phyloP scores from a whole-genome alignment of 1,140 invertebrate species.

The Drosophila arizonae region DNA sequence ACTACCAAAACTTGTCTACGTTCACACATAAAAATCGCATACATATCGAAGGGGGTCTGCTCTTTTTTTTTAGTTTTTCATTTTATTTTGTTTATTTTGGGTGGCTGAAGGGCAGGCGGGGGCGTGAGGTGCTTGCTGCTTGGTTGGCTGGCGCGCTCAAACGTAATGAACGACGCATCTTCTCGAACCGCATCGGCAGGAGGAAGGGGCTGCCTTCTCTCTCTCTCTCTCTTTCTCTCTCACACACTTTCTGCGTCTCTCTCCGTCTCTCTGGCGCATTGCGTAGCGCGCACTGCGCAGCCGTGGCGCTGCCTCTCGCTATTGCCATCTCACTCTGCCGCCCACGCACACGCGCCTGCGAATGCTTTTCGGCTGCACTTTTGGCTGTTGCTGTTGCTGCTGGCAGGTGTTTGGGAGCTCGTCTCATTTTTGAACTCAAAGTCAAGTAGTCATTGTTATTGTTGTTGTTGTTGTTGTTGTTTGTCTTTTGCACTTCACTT shows the following conservation, averaged over 20 bases:
- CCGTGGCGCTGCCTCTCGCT: conserved; percentile 6
- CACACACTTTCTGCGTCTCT: conserved; percentile 1
- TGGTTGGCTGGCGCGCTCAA: conserved; percentile 76
- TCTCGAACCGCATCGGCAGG: not conserved
- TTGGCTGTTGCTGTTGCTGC: conserved; percentile 12
- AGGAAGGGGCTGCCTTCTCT: conserved; percentile 9
- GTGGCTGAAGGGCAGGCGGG: not conserved
- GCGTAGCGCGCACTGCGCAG: conserved; percentile 38
- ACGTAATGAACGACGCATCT: conserved; percentile 75
- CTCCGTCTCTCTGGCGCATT: conserved; percentile 22
- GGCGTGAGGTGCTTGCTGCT: conserved; percentile 52
- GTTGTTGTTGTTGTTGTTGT: conserved; percentile 46
- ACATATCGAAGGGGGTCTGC: conserved; percentile 57
- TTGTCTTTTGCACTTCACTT: conserved; percentile 83
- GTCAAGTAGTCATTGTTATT: conserved; percentile 54
- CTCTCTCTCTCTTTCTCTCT: conserved; percentile 5
- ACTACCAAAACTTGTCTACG: conserved; percentile 78
- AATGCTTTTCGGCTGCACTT: conserved; percentile 63
- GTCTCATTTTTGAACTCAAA: conserved; percentile 64
- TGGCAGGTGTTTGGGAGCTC: conserved; percentile 53
- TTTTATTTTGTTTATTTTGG: conserved; percentile 13
- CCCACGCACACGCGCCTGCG: conserved; percentile 50
- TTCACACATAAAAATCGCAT: conserved; percentile 81
- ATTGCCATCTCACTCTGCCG: conserved; percentile 34
- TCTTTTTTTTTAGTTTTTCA: conserved; percentile 17